A percentile compares a stretch with the other conserved stretches of the same genome.
Conservation (phyloP, 2,888 invertebrate genomes). For the Punctoribates punctum region DNA sequence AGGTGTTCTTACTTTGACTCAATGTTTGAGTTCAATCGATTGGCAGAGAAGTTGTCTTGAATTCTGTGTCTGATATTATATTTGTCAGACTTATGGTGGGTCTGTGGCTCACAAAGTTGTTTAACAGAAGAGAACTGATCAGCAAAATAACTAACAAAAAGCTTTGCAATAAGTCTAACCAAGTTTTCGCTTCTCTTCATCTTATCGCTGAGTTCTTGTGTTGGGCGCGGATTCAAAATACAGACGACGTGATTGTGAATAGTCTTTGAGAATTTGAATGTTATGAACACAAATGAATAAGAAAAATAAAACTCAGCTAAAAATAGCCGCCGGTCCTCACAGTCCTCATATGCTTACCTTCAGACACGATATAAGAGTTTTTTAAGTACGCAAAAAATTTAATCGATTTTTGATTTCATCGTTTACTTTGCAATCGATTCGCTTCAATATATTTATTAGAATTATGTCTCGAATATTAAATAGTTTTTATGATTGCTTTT, state of each 20-base stretch:
- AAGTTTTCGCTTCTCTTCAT: neutral
- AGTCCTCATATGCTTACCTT: neutral
- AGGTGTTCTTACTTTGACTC: neutral
- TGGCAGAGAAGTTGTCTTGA: neutral
- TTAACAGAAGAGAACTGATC: neutral
- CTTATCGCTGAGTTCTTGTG: slow-evolving; percentile 18
- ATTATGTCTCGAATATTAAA: no score
- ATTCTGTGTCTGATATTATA: neutral
- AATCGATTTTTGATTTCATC: slow-evolving; percentile 12
- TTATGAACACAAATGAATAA: neutral
- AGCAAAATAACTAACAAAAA: slow-evolving; percentile 2
- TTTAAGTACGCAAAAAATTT: neutral
- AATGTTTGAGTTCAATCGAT: neutral
- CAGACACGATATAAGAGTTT: neutral
- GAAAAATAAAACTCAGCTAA: neutral
- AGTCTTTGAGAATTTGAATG: slow-evolving; percentile 8
- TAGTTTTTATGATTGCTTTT: no score
- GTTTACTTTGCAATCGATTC: neutral
- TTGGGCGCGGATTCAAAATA: slow-evolving; percentile 31
- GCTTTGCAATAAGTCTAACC: neutral
- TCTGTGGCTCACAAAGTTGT: slow-evolving; percentile 20
- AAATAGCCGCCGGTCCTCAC: neutral
- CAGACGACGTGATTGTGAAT: neutral
- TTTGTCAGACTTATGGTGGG: neutral
- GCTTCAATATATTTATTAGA: neutral